Evolutionary conservation across 2,797 vertebrate species (phyloP), one percentile per base, ranked within the genome.

Genomic region (Pseudochirops corinnae): DNA sequence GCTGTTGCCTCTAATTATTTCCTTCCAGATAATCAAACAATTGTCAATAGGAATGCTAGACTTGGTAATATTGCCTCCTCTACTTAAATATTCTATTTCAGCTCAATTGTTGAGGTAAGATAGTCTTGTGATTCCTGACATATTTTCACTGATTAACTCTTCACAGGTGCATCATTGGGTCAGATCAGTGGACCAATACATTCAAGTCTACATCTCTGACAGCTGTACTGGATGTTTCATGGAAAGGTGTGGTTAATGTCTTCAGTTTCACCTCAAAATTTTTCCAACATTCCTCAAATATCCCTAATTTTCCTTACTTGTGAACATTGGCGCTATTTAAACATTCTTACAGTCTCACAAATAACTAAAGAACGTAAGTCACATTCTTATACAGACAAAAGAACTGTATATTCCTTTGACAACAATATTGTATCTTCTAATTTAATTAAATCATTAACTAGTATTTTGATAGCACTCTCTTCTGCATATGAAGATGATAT

Each of bases 101-200:
- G 29, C 10, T 92, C 56, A 96, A 46, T 90, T 16, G 0, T 33
- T 94, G 14, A 55, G n/a, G 94, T 10, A 90, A 95, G 3, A 55
- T 58, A 91, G n/a, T 13, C n/a, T 46, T 82, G 67, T 31, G n/a
- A 14, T 93, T 90, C 82, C 12, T 91, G 55, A 53, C 12, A 94
- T 31, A 13, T 74, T 95, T 95, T 62, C 14, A 92, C 39, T 90
- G 21, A 96, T 67, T 95, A 93, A 92, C 74, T 46, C 74, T 82
- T 82, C 39, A 46, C 2, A 46, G 46, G 24, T 46, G 21, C 21
- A 82, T 26, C 39, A 82, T 46, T 46, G 74, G 21, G n/a, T 82
- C 39, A 82, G 21, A 82, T 7, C 39, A 82, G 21, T 82, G n/a
- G 9, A 39, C 18, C n/a, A 39, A 82, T 82, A 82, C 21, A 21